Evolutionary conservation across 2,797 vertebrate genomes (phyloP), one percentile per base, ranked within the genome.

Genomic region (Tolypeutes matacus): DNA sequence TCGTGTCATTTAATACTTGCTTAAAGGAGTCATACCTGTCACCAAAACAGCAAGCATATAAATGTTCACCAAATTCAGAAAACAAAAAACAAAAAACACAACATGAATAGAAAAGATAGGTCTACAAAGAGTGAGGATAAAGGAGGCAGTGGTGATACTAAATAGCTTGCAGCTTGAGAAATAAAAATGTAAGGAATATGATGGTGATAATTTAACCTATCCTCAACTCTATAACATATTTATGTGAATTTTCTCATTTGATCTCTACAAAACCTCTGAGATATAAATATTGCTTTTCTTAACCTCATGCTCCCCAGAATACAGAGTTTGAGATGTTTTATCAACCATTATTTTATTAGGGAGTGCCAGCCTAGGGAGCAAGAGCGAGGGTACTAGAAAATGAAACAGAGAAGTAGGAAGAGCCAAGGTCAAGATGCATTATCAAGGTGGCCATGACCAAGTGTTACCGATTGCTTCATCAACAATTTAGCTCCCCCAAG

Each of bases 201-300:
- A 72, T 64, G 13, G 69, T 60, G 25, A 46, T 36, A 62, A 65
- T 53, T 73, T 34, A 83, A 75, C 17, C 72, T 29, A 67, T n/a
- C 56, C n/a, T 53, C 13, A 88, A 95, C 80, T 80, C 14, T 76
- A 29, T 76, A 90, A 31, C 20, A 49, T 27, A 65, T 86, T 72
- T 67, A 62, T 12, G 0, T 62, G 25, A 93, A 69, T 75, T 64
- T 83, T 69, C 34, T 91, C 72, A 83, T 95, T 89, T 89, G 25
- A 86, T 92, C 4, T 87, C 56, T 6, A 70, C 3, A 81, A 88
- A 5, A 88, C 81, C 2, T 46, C 65, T 81, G 67, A 86, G 9
- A 72, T 7, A 81, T 81, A 77, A 60, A 72, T 75, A 86, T 64
- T 12, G 49, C 17, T 34, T 89, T 31, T 56, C 20, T 94, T 93